A percentile compares a stretch with the other conserved stretches of the same genome.
Evolutionary conservation across 2,113 vertebrate species (phyloP).

Genomic region (Labeo catla): DNA sequence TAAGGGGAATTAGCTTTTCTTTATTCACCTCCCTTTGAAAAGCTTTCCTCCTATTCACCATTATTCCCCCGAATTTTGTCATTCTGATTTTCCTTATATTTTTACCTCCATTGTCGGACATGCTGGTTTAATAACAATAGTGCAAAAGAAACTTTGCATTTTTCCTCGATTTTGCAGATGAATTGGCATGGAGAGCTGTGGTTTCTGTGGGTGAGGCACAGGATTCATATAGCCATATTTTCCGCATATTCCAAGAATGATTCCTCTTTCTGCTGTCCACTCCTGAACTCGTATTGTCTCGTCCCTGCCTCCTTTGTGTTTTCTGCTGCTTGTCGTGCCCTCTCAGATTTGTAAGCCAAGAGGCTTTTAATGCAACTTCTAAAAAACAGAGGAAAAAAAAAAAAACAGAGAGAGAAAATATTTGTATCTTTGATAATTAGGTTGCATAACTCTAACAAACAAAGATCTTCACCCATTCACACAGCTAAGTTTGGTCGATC

Average conservation of each 20-base stretch:
- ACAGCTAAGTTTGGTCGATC: background rate
- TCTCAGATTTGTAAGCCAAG: background rate
- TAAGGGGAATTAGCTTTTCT: conserved; percentile 66
- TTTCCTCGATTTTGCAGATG: conserved; percentile 63
- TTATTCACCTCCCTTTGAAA: conserved; percentile 70
- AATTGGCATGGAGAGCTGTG: conserved; percentile 72
- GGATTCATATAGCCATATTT: conserved; percentile 72
- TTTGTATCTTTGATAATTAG: background rate
- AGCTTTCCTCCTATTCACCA: conserved; percentile 60
- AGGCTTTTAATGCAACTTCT: background rate
- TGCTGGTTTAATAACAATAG: conserved; percentile 72
- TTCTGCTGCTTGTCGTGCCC: background rate
- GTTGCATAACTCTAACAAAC: background rate
- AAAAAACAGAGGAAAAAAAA: background rate
- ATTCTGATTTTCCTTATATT: background rate
- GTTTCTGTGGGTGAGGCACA: conserved; percentile 64
- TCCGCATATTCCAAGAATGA: conserved; percentile 62
- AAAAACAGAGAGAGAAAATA: background rate
- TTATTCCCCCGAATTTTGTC: conserved; percentile 49
- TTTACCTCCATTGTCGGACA: conserved; percentile 50
- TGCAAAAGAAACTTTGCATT: conserved; percentile 68
- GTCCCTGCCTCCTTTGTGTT: background rate
- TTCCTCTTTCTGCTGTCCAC: conserved; percentile 23
- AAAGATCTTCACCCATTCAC: background rate
- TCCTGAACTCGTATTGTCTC: background rate